Conservation (phyloP, 2,888 invertebrate genomes). For the Oscheius myriophilus region DNA sequence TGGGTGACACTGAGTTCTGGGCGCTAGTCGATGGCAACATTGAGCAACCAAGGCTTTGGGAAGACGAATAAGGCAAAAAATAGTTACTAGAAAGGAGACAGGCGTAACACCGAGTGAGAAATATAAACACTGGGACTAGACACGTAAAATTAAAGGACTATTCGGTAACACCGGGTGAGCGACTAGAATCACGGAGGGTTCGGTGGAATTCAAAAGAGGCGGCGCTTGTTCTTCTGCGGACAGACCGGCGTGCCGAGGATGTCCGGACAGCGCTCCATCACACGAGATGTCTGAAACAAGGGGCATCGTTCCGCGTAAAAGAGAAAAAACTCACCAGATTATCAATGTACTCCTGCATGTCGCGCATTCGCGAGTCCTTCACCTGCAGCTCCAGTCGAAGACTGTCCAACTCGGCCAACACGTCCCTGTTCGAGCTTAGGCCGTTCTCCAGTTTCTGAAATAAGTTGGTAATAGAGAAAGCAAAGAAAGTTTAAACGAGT, state of each 20-base stretch:
- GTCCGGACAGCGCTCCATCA: slow-evolving; percentile 54
- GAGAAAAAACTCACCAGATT: slow-evolving; percentile 70
- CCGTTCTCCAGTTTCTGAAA: slow-evolving; percentile 21
- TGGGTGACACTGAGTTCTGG: no score
- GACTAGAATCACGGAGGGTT: no score
- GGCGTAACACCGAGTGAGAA: no score
- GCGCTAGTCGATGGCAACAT: no score
- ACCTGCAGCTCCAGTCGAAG: slow-evolving; percentile 58
- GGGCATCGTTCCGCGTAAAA: neutral
- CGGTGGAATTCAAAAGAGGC: slow-evolving; percentile 9
- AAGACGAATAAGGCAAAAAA: no score
- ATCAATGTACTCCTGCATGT: slow-evolving; percentile 55
- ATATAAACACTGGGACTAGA: no score
- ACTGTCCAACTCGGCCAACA: slow-evolving; percentile 61
- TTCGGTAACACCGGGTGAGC: no score
- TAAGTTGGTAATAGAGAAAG: neutral
- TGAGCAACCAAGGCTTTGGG: no score
- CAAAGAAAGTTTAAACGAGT: no score
- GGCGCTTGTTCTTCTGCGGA: slow-evolving; percentile 15
- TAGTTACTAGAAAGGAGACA: no score
- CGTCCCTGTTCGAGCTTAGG: slow-evolving; percentile 36
- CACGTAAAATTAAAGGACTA: no score
- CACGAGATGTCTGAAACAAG: slow-evolving; percentile 44
- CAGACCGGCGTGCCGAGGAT: slow-evolving; percentile 38
- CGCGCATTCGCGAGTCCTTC: slow-evolving; percentile 53